phyloP scores from a whole-genome alignment of 2,797 vertebrate species.

The Labroides dimidiatus region DNA sequence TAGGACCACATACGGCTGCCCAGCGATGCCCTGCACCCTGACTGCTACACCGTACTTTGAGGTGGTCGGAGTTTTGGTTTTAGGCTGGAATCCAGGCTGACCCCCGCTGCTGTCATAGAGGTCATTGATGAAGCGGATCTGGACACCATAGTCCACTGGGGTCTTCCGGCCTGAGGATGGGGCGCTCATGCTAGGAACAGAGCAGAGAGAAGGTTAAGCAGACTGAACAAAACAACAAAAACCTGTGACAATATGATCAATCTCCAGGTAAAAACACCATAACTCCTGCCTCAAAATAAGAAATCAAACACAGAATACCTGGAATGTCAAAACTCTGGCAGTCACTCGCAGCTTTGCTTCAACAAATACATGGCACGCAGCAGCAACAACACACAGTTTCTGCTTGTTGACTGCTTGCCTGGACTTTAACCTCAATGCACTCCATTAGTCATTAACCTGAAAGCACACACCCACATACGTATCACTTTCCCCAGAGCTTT shows the following conservation, averaged over 20 bases:
- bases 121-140: constrained; percentile 94
- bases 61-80: constrained; percentile 19
- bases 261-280: not conserved
- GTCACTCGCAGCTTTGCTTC: constrained; percentile 15
- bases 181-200: constrained; percentile 74
- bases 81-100: constrained; percentile 62
- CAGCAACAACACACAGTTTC: constrained; percentile 38
- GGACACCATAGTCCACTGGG: constrained; percentile 91
- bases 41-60: constrained; percentile 92
- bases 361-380: constrained; percentile 33
- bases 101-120: constrained; percentile 77
- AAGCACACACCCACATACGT: constrained; percentile 69
- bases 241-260: not conserved
- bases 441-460: constrained; percentile 85
- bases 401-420: constrained; percentile 46
- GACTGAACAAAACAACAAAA: not conserved
- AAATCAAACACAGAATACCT: constrained; percentile 1
- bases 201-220: constrained; percentile 2
- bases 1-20: constrained; percentile 95
- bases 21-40: constrained; percentile 93
- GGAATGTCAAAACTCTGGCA: not conserved
- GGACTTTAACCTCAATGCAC: constrained; percentile 71
- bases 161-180: constrained; percentile 81
- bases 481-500: constrained; percentile 58
- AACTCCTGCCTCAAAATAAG: not conserved